Evolutionary conservation across 2,888 invertebrate species (phyloP).

Genomic region (Ametastegia equiseti): DNA sequence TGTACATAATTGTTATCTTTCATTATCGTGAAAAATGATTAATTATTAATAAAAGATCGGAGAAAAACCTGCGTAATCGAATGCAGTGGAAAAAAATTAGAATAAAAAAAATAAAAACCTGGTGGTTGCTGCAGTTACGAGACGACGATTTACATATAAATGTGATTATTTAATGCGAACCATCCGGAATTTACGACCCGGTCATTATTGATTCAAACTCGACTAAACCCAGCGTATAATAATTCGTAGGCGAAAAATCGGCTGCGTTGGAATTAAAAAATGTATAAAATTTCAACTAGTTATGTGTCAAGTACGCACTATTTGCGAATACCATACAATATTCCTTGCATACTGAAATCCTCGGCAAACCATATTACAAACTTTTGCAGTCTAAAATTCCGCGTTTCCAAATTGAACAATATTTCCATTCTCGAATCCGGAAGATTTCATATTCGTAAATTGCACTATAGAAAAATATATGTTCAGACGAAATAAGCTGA

Average conservation of each 20-base stretch:
- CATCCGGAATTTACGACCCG: neutral
- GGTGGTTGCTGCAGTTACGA: neutral
- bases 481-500: neutral
- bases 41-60: no score
- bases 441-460: neutral
- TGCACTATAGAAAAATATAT: neutral
- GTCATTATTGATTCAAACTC: neutral
- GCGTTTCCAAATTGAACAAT: no score
- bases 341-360: no score
- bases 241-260: neutral
- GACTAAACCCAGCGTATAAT: neutral
- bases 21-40: no score
- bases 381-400: no score
- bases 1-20: no score
- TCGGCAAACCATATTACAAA: no score
- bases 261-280: no score
- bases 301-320: no score
- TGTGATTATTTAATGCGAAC: neutral
- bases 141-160: neutral
- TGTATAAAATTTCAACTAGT: no score
- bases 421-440: no score
- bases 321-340: no score
- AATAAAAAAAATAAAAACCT: neutral
- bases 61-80: neutral
- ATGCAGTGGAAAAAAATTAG: neutral